Base-by-base conservation (phyloP, 2,888 invertebrate genomes). In the Bellardia pandia region DNA sequence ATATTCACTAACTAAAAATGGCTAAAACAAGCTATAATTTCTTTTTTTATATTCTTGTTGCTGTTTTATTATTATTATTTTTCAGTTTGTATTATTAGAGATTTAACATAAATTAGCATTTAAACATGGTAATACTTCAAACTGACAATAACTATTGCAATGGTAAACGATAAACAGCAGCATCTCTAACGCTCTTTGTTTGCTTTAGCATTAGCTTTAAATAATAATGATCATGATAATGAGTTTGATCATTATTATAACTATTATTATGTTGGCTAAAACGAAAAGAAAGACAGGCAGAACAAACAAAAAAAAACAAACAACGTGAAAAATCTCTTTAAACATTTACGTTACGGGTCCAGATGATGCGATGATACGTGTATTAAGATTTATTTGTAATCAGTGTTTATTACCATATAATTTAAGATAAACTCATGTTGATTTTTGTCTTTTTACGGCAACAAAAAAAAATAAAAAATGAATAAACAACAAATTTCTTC, bases 301-400 rank as follows among this genome's bases (percentile, higher is more conserved):
- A 23, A 23, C 23, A 23, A 37, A 5, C n/a, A n/a, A 37, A 37
- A 13, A 58, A 37, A 37, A 14, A 58, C 23, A 69, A 42, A 76
- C 58, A 23, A 53, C 53, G 33, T n/a, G 56, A 66, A 81, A 45
- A 75, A 58, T 66, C 66, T 75, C 40, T 76, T 51, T 30, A 45
- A 23, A 74, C 16, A 66, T 64, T 62, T 75, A 68, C 72, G 45
- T 75, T 81, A 77, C 51, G 76, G 42, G 7, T 62, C 37, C 9
- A 68, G 30, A 56, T 48, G 72, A 58, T 42, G 53, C 45, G 74
- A 81, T 72, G 72, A 80, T 75, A 14, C 66, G 42, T 45, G 81
- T 85, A 85, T 87, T 85, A 78, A 85, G 87, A 87, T 87, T 87
- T 87, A 87, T 87, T 87, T 87, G 85, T 87, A 87, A 87, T 87